A percentile compares a stretch with the other conserved stretches of the same genome.
phyloP scores from a whole-genome alignment of 2,888 invertebrate species.

The Eupeodes latifasciatus region DNA sequence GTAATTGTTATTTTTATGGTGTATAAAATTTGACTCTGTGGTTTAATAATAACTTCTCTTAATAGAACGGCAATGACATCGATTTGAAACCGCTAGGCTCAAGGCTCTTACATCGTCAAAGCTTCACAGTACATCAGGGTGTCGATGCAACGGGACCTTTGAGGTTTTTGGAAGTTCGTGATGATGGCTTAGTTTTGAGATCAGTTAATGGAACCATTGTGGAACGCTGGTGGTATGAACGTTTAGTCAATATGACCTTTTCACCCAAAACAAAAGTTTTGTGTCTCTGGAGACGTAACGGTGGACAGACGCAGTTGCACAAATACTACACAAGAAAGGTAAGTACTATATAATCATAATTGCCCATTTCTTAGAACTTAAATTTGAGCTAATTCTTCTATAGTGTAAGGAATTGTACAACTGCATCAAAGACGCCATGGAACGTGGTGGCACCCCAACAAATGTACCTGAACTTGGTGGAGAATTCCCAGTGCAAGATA shows the following conservation, averaged over 20 bases:
- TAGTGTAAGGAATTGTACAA: constrained; percentile 99
- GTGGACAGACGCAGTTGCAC: constrained; percentile 96
- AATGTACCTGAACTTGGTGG: constrained; percentile 88
- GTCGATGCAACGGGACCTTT: constrained; percentile 95
- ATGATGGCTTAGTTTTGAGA: constrained; percentile 95
- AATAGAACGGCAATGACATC: constrained; percentile 98
- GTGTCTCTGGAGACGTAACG: constrained; percentile 98
- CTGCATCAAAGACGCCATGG: constrained; percentile 99
- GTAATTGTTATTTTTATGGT: constrained; percentile 84
- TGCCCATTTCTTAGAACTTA: background rate
- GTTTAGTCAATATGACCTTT: constrained; percentile 99
- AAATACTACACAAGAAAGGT: constrained; percentile 99
- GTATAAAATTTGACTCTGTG: no score
- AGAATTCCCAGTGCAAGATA: constrained; percentile 99
- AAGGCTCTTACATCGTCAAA: constrained; percentile 96
- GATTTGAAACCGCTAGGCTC: constrained; percentile 98
- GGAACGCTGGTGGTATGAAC: constrained; percentile 99
- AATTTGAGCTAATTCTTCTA: constrained; percentile 12
- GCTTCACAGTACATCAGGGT: constrained; percentile 98
- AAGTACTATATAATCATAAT: constrained; percentile 69
- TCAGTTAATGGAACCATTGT: constrained; percentile 94
- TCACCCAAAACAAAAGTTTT: constrained; percentile 99
- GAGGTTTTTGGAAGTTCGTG: constrained; percentile 96
- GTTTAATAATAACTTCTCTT: background rate
- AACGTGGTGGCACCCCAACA: constrained; percentile 90